Conservation (phyloP, 2,797 vertebrate genomes). For the Selene dorsalis region DNA sequence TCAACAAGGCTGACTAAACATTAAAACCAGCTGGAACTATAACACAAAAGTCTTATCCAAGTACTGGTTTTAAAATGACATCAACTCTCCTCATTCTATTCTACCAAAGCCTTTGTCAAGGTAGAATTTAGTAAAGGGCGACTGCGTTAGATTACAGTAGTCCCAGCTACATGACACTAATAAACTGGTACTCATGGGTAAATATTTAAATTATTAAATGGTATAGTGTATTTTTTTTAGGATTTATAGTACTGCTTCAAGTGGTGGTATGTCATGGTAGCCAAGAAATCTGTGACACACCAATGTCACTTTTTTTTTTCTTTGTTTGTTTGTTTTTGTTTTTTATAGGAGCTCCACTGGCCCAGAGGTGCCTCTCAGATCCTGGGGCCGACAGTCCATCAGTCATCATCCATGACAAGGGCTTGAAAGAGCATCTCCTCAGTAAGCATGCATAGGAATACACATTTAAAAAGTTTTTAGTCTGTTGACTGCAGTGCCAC, state of each 20-base stretch:
- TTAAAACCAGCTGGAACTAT: background rate
- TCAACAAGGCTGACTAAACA: background rate
- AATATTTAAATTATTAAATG: background rate
- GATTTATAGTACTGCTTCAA: background rate
- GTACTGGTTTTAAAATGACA: background rate
- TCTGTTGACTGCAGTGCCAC: background rate
- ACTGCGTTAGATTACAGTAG: background rate
- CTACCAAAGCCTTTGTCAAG: background rate
- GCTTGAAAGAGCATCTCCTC: slow-evolving; percentile 59
- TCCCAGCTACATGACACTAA: background rate
- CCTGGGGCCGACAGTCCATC: slow-evolving; percentile 64
- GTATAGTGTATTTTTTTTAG: background rate
- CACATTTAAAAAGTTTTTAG: background rate
- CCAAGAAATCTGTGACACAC: background rate
- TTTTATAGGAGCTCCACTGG: slow-evolving; percentile 58
- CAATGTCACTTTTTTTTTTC: background rate
- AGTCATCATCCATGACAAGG: slow-evolving; percentile 1
- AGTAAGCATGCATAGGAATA: slow-evolving; percentile 59
- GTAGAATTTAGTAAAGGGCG: background rate
- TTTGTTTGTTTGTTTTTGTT: slow-evolving; percentile 1
- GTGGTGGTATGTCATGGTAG: background rate
- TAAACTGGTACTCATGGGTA: background rate
- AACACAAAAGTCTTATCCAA: background rate
- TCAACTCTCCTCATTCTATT: background rate
- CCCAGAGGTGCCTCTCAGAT: slow-evolving; percentile 79